Percentiles rank a stretch among this genome's conserved stretches.
These are phyloP conservation scores for Phoxinus phoxinus DNA, from an alignment of 2,113 vertebrate genomes.

Conservation along the genomic window DNA sequence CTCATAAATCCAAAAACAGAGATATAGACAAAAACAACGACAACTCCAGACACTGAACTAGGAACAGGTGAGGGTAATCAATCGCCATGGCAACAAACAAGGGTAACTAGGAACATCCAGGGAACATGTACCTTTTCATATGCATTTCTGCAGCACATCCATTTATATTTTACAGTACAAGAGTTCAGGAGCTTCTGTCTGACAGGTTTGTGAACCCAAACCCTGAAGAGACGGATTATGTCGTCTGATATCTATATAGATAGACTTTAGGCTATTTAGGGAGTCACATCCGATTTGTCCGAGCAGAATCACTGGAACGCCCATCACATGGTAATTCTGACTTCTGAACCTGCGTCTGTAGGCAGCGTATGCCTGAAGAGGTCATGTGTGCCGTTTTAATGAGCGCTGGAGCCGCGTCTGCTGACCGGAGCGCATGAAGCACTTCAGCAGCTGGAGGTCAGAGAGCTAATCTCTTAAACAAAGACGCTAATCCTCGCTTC, in stretches of 20 bases:
- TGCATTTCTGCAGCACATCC: background rate
- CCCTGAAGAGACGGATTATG: background rate
- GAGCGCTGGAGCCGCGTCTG: background rate
- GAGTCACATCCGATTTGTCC: background rate
- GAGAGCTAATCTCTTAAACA: constrained; percentile 14
- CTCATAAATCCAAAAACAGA: no score
- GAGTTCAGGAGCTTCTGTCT: background rate
- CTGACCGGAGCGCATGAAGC: background rate
- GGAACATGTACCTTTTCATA: background rate
- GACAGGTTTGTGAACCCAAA: background rate
- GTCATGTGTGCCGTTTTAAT: constrained; percentile 17
- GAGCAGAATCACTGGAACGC: background rate
- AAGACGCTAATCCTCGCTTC: background rate
- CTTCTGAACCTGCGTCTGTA: background rate
- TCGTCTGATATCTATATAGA: background rate
- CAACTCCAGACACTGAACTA: no score
- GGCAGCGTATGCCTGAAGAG: background rate
- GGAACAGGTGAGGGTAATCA: no score
- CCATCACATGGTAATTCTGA: background rate
- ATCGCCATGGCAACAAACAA: no score
- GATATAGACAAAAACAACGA: no score
- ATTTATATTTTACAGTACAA: background rate
- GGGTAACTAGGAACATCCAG: no score
- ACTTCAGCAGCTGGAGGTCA: constrained; percentile 2
- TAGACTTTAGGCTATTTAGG: background rate